A percentile compares a stretch with the other conserved stretches of the same genome.
These are phyloP conservation scores for Xyrichtys novacula DNA, from an alignment of 2,797 vertebrate species.

Conservation along the genomic window DNA sequence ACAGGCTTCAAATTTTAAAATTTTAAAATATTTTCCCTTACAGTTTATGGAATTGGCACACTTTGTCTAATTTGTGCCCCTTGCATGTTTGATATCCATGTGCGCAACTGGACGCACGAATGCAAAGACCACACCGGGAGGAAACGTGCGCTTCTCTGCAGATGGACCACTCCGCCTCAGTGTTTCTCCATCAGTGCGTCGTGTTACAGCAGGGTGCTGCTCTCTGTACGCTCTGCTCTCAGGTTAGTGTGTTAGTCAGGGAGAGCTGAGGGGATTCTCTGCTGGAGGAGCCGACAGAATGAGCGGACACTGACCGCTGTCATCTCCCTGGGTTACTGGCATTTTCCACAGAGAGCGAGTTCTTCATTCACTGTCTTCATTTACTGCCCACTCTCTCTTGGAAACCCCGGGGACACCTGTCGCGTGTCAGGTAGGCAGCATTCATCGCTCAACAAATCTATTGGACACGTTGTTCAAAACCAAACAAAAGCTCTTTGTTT, in stretches of 20 bases:
- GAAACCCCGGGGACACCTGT: slow-evolving; percentile 42
- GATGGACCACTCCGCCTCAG: slow-evolving; percentile 4
- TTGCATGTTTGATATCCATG: not conserved
- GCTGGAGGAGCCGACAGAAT: slow-evolving; percentile 13
- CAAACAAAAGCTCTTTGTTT: not conserved
- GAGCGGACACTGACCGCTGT: slow-evolving; percentile 20
- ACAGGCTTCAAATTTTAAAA: too few relatives aligned
- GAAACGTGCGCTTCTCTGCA: not conserved
- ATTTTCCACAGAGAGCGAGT: not conserved
- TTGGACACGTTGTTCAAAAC: not conserved
- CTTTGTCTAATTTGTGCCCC: not conserved
- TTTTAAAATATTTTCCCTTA: too few relatives aligned
- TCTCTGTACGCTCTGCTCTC: slow-evolving; percentile 11
- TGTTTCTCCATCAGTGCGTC: not conserved
- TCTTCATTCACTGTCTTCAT: not conserved
- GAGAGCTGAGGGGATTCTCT: slow-evolving; percentile 9
- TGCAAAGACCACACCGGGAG: not conserved
- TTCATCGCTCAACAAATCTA: not conserved
- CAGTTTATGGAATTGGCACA: not conserved
- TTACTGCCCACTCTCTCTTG: not conserved
- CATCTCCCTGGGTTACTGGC: not conserved
- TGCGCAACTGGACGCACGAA: slow-evolving; percentile 1
- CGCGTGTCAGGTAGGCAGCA: slow-evolving; percentile 32
- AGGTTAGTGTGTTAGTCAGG: slow-evolving; percentile 5
- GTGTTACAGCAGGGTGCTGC: not conserved